These are phyloP conservation scores for Strongylocentrotus purpuratus DNA, from an alignment of 35 echinoderm and acorn worm genomes.

Conservation along the genomic window DNA sequence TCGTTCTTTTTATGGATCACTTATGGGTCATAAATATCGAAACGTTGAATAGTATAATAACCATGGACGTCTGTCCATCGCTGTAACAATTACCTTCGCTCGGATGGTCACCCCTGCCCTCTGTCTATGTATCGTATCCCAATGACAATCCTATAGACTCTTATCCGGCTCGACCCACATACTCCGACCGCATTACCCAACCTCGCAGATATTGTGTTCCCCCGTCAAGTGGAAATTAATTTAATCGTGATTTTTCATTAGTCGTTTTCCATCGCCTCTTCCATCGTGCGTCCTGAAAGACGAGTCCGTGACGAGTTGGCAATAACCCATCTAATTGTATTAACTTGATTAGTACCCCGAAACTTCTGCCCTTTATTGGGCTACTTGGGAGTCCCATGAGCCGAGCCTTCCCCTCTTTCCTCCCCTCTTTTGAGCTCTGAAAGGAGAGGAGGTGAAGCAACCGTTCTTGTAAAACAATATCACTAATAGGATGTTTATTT, in stretches of 20 bases:
- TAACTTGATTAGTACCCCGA: conserved; percentile 27
- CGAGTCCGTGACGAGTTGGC: background rate
- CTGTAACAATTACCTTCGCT: background rate
- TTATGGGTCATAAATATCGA: background rate
- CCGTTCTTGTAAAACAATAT: conserved; percentile 68
- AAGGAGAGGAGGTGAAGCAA: conserved; percentile 40
- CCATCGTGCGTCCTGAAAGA: background rate
- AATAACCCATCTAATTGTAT: conserved; percentile 40
- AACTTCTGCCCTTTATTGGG: conserved; percentile 8
- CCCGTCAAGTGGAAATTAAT: conserved; percentile 67
- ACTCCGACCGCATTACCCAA: conserved; percentile 40
- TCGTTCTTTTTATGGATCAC: background rate
- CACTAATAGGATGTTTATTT: conserved; percentile 73
- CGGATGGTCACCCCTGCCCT: background rate
- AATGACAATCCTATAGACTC: conserved; percentile 44
- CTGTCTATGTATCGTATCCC: background rate
- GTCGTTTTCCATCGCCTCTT: conserved; percentile 53
- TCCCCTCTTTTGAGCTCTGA: background rate
- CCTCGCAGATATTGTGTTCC: conserved; percentile 51
- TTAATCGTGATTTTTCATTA: conserved; percentile 73
- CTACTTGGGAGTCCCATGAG: conserved; percentile 40
- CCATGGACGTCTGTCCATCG: background rate
- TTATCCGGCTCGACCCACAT: conserved; percentile 49
- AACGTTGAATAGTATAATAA: background rate
- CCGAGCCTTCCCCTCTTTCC: background rate